Evolutionary conservation across 2,888 invertebrate genomes (phyloP), one percentile per base, ranked within the genome.

Genomic region (Chouioia cunea): DNA sequence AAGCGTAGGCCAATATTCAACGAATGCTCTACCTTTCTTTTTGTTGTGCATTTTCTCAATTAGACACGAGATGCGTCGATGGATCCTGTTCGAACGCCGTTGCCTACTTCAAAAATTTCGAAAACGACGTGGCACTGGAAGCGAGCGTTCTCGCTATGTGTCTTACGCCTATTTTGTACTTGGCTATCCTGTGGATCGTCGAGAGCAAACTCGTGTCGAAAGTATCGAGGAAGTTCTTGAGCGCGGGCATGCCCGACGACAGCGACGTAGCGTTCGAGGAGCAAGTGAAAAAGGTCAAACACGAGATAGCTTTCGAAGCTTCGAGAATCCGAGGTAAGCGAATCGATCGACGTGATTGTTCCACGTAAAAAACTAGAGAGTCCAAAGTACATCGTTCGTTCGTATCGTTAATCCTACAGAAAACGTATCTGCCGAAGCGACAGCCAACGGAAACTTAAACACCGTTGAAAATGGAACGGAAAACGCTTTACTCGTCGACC

Each of bases 161-260:
- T 1, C 57, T 71, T 0, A 77, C 76, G 15, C 68, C 75, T 1
- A 47, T 88, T 0, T 54, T 90, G 0, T 87, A 90, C 66, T 91
- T 93, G 84, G 14, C 81, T 0, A 67, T 92, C 0, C 84, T 78
- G 36, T 73, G 93, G 73, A 69, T 90, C 2, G 83, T 91, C 6
- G 95, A 96, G 81, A 89, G 89, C 27, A 87, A 86, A 84, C 83
- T 91, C 70, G 77, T 80, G 2, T 83, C 86, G 73, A 79, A 73
- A 65, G 16, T 82, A 18, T n/a, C n/a, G n/a, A 66, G 73, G 20
- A 59, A 72, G 14, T 65, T 20, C 12, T 27, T n/a, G 14, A 15
- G 2, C 1, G 10, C 20, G 1, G 18, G 14, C 4, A 52, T 20
- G 22, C 52, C 52, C 14, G 27, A 27, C 6, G 20, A 52, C 14